Conservation (phyloP, 2,888 invertebrate species). For the Andrena hattorfiana region DNA sequence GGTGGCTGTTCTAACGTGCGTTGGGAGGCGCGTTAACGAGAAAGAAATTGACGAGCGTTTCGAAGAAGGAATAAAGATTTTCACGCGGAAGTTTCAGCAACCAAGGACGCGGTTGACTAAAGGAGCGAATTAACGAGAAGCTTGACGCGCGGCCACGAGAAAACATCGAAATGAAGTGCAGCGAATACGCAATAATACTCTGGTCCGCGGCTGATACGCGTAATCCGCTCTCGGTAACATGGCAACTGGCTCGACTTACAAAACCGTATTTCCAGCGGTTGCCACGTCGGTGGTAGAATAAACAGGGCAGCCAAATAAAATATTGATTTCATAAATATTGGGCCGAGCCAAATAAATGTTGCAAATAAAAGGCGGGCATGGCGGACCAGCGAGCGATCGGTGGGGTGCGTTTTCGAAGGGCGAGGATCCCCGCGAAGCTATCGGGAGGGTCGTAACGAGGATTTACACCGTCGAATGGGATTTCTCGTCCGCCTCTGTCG, state of each 20-base stretch:
- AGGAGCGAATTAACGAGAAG: no score
- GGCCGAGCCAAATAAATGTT: slow-evolving; percentile 29
- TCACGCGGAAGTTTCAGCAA: no score
- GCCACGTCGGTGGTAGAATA: slow-evolving; percentile 4
- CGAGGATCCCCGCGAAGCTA: slow-evolving; percentile 34
- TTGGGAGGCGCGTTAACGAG: no score
- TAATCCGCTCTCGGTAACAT: slow-evolving; percentile 19
- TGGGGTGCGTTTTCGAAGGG: slow-evolving; percentile 34
- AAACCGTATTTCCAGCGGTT: slow-evolving; percentile 12
- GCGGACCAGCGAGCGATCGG: background rate
- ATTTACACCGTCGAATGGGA: slow-evolving; percentile 57
- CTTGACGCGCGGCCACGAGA: background rate
- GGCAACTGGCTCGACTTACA: slow-evolving; percentile 1
- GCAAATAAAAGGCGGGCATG: slow-evolving; percentile 16
- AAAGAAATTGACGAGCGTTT: no score
- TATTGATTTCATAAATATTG: slow-evolving; percentile 50
- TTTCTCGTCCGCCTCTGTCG: slow-evolving; percentile 52
- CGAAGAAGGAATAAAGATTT: no score
- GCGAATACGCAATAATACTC: background rate
- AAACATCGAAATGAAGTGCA: slow-evolving; percentile 6
- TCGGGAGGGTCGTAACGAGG: slow-evolving; percentile 36
- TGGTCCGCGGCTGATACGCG: slow-evolving; percentile 12
- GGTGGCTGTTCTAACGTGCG: no score
- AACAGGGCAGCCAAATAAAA: slow-evolving; percentile 40
- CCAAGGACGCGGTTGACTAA: no score